Evolutionary conservation across 92 coral and sea anemone species (phyloP).

Genomic region (Muricea muricata): DNA sequence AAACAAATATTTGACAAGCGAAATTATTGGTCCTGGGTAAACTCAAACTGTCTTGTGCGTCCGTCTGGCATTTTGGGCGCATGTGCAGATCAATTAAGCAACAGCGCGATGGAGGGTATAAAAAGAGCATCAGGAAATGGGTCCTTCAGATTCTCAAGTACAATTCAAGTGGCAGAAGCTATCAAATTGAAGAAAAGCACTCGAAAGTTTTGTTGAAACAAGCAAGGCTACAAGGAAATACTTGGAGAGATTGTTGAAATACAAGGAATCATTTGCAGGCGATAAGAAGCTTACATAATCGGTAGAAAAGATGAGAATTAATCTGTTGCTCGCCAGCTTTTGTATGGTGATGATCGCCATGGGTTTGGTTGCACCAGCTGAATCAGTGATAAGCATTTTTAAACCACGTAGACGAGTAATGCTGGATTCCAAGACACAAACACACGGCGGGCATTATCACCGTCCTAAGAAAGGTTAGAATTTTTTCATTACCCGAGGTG

Average conservation of each 20-base stretch:
- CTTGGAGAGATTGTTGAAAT: too few species aligned
- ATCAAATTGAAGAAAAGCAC: background rate
- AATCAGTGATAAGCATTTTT: background rate
- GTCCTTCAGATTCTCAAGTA: background rate
- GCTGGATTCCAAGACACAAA: too few species aligned
- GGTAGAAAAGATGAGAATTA: constrained; percentile 6
- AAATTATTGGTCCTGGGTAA: background rate
- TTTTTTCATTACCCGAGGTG: too few species aligned
- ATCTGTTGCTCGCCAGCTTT: constrained; percentile 19
- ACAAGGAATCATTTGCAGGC: too few species aligned
- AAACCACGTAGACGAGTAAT: too few species aligned
- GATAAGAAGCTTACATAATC: background rate
- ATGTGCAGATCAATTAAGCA: background rate
- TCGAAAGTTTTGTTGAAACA: background rate
- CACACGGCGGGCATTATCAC: background rate
- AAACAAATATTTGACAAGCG: background rate
- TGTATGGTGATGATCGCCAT: background rate
- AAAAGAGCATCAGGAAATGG: background rate
- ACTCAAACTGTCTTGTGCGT: background rate
- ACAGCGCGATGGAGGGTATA: background rate
- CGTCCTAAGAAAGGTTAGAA: too few species aligned
- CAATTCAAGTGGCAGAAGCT: background rate
- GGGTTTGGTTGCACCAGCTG: background rate
- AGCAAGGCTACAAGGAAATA: too few species aligned
- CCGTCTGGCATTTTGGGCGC: background rate